A percentile compares a stretch with the other conserved stretches of the same genome.
Conservation (phyloP, 1,140 invertebrate genomes). For the Stegodyphus dumicola region DNA sequence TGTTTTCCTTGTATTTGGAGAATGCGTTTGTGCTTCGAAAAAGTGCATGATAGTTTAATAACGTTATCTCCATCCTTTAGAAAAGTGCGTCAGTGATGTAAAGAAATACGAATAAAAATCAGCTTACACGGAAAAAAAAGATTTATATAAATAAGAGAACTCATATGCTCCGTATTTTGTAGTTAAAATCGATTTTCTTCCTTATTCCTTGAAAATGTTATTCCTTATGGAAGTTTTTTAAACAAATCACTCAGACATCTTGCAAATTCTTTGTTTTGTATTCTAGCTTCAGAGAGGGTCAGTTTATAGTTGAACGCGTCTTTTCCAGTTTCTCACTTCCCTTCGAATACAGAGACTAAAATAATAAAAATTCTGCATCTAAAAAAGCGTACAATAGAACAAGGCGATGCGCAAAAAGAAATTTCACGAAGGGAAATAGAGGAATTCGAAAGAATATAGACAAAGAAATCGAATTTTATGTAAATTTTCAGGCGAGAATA, state of each 20-base stretch:
- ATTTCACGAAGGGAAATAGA: background rate
- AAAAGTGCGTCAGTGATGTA: too few species aligned
- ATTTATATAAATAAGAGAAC: too few species aligned
- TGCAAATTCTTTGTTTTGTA: slow-evolving; percentile 15
- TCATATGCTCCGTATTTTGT: too few species aligned
- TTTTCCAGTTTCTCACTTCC: slow-evolving; percentile 5
- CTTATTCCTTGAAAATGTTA: background rate
- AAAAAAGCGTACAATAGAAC: background rate
- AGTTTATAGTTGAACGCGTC: slow-evolving; percentile 2
- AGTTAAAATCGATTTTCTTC: too few species aligned
- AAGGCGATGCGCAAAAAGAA: background rate
- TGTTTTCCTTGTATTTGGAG: too few species aligned
- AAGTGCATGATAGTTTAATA: too few species aligned
- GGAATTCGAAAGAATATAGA: slow-evolving; percentile 18
- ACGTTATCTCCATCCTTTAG: too few species aligned
- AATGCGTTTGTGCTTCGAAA: too few species aligned
- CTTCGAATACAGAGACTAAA: background rate
- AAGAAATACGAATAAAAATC: too few species aligned
- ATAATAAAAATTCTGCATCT: background rate
- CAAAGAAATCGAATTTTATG: slow-evolving; percentile 44
- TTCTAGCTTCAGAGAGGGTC: slow-evolving; percentile 25
- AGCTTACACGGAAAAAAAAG: too few species aligned
- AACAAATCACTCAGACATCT: slow-evolving; percentile 38
- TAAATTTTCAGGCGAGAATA: slow-evolving; percentile 49
- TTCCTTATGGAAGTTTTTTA: background rate